A percentile compares a stretch with the other conserved stretches of the same genome.
Evolutionary conservation across 1,140 invertebrate genomes (phyloP).

Genomic region (Orussus abietinus): DNA sequence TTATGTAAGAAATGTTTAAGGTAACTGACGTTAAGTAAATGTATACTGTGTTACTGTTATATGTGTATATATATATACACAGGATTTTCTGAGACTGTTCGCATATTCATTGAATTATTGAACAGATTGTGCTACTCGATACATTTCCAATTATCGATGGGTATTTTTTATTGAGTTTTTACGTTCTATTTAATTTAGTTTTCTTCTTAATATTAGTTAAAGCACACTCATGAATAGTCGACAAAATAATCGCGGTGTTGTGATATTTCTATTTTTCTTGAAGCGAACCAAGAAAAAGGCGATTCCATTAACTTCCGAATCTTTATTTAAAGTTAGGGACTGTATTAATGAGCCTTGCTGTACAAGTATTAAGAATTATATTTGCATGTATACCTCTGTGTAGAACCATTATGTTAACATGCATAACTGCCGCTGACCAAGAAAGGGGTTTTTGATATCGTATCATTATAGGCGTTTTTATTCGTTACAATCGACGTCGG

Average conservation of each 20-base stretch:
- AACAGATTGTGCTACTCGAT: not conserved
- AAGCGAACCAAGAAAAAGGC: too few species aligned
- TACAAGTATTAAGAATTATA: too few species aligned
- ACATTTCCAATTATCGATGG: not conserved
- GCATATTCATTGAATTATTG: not conserved
- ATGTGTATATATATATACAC: slow-evolving; percentile 7
- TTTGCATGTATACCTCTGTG: too few species aligned
- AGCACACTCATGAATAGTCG: not conserved
- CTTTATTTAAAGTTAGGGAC: too few species aligned
- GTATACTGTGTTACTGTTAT: slow-evolving; percentile 25
- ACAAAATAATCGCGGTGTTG: not conserved
- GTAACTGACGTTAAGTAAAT: slow-evolving; percentile 16
- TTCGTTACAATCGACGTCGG: too few species aligned
- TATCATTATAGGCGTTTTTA: too few species aligned
- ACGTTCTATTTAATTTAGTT: too few species aligned
- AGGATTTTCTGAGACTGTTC: not conserved
- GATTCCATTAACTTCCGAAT: too few species aligned
- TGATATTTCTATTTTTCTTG: not conserved
- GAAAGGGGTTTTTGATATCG: too few species aligned
- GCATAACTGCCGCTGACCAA: too few species aligned
- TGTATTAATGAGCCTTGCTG: too few species aligned
- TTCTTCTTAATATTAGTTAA: slow-evolving; percentile 1
- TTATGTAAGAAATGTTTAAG: slow-evolving; percentile 22
- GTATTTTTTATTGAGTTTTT: not conserved
- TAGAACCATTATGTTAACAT: too few species aligned